phyloP scores from a whole-genome alignment of 1,140 invertebrate species.

The Hesperophylax magnus region DNA sequence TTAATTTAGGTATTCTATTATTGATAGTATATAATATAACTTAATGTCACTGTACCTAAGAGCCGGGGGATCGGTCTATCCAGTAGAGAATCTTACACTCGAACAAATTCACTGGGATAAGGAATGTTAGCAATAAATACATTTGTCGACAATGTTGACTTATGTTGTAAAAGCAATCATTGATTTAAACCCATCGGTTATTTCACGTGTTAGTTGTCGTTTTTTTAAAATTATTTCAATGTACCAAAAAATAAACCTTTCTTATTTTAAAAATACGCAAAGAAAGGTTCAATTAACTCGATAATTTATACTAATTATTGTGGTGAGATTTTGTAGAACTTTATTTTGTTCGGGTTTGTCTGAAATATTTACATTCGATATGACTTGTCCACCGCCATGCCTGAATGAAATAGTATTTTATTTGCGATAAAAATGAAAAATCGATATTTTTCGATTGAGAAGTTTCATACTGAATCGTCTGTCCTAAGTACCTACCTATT shows the following conservation, averaged over 20 bases:
- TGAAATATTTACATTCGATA: too few species aligned
- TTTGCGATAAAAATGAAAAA: too few species aligned
- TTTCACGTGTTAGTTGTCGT: neutral
- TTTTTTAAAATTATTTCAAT: neutral
- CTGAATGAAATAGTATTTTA: too few species aligned
- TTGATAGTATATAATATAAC: slow-evolving; percentile 36
- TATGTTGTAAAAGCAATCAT: slow-evolving; percentile 11
- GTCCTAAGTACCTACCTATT: slow-evolving; percentile 23
- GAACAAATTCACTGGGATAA: slow-evolving; percentile 12
- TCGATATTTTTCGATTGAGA: neutral
- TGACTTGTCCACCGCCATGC: too few species aligned
- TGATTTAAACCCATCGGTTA: slow-evolving; percentile 2
- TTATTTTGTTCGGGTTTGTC: too few species aligned
- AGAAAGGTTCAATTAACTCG: too few species aligned
- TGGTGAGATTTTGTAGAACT: too few species aligned
- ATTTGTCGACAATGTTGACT: too few species aligned
- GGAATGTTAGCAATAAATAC: too few species aligned
- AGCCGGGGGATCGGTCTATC: slow-evolving; percentile 54
- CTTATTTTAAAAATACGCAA: too few species aligned
- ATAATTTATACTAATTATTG: too few species aligned
- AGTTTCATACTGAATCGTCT: neutral
- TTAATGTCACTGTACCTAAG: slow-evolving; percentile 58
- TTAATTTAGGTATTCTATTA: slow-evolving; percentile 53
- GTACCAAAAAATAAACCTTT: neutral
- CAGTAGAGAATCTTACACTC: slow-evolving; percentile 32